Base-by-base conservation (phyloP, 2,888 invertebrate species). In the Tachina fera region DNA sequence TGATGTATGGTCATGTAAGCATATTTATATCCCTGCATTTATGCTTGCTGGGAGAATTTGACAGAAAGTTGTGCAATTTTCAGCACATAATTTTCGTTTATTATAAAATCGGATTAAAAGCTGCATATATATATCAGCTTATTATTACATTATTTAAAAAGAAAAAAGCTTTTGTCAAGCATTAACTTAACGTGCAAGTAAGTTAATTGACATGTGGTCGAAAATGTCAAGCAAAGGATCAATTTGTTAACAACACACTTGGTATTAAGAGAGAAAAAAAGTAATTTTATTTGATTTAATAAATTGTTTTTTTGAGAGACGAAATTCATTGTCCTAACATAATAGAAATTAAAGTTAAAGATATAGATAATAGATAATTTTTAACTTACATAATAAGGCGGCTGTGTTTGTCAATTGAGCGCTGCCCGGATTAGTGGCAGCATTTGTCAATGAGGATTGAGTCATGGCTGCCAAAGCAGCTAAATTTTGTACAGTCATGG, bases 401-500 rank as follows among this genome's bases (percentile, higher is more conserved):
- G 93, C 93, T 70, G 93, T 92, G 84, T 92, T 93, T 74, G 92
- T 90, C 87, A 93, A 89, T 83, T 93, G 93, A 53, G 92, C 92
- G 83, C 89, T 92, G 84, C 91, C 91, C 31, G 92, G 91, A 83
- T 92, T 92, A 78, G 90, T 88, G 88, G 92, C 90, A 67, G 91
- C 90, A 86, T 91, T 91, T 77, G 91, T 89, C 89, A 89, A 94
- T 93, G 83, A 93, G 89, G 88, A 94, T 92, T 92, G 94, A 88
- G 92, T 90, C 92, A 94, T 92, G 91, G 93, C 92, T 78, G 97
- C 97, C 88, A 98, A 94, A 71, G 98, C 97, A 88, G 98, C 97
- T 91, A 98, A 93, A 93, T 98, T 98, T 94, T 98, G 98, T 93
- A 98, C 96, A 89, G 96, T 96, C 93, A 98, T 96, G 49, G 97